Conservation (phyloP, 2,888 invertebrate species). For the Epiperipatus broadwayi region DNA sequence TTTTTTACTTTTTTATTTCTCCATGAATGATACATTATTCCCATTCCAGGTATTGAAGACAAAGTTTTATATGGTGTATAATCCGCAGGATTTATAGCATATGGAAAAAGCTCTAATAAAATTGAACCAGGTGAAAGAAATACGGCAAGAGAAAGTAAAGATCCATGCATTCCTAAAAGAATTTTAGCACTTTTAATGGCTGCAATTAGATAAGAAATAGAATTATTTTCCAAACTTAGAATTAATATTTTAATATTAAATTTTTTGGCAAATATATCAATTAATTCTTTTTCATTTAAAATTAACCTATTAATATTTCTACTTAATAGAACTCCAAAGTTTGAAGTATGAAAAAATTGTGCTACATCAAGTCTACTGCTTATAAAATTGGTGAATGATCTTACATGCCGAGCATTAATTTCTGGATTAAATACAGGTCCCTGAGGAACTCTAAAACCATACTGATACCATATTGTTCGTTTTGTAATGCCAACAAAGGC, state of each 20-base stretch:
- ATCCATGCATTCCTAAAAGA: conserved; percentile 32
- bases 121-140: conserved; percentile 28
- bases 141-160: conserved; percentile 28
- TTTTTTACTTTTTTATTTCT: conserved; percentile 24
- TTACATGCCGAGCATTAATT: conserved; percentile 19
- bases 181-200: conserved; percentile 19
- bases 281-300: conserved; percentile 30
- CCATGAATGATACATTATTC: conserved; percentile 30
- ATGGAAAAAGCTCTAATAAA: conserved; percentile 35
- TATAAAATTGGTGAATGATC: conserved; percentile 20
- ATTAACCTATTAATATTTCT: conserved; percentile 30
- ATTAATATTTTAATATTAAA: conserved; percentile 21
- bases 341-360: conserved; percentile 8
- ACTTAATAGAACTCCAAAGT: conserved; percentile 23
- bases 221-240: conserved; percentile 16
- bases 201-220: too few relatives aligned
- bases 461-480: conserved; percentile 32
- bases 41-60: conserved; percentile 23
- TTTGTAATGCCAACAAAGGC: conserved; percentile 27
- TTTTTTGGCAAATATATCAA: conserved; percentile 20
- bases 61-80: conserved; percentile 32
- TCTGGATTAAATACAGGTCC: conserved; percentile 23
- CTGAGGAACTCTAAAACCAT: conserved; percentile 32
- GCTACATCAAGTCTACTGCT: conserved; percentile 17
- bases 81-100: conserved; percentile 29